A percentile compares a stretch with the other conserved stretches of the same genome.
These are phyloP conservation scores for Tapera naevia DNA, from an alignment of 2,797 vertebrate species.

Conservation along the genomic window DNA sequence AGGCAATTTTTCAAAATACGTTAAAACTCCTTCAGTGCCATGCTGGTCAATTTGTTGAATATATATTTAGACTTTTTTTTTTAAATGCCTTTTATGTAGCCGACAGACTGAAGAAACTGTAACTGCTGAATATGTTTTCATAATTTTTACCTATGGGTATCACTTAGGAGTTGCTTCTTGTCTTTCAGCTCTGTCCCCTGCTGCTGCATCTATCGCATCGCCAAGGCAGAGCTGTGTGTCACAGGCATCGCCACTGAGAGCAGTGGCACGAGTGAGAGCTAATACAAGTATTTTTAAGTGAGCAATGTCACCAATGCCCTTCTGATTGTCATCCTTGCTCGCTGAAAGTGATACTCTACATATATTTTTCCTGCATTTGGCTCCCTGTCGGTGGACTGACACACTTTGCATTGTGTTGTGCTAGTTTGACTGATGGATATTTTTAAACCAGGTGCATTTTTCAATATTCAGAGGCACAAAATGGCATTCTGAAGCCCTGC, in stretches of 20 bases:
- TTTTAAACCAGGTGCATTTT: conserved; percentile 22
- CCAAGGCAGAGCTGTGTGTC: not conserved
- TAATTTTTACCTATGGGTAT: conserved; percentile 54
- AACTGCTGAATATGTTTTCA: conserved; percentile 30
- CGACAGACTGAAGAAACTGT: conserved; percentile 25
- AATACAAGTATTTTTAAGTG: not conserved
- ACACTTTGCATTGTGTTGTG: not conserved
- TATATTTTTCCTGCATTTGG: not conserved
- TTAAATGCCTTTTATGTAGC: conserved; percentile 40
- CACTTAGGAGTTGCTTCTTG: not conserved
- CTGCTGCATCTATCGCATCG: not conserved
- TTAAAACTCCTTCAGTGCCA: conserved; percentile 67
- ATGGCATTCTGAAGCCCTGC: conserved; percentile 1
- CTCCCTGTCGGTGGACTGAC: not conserved
- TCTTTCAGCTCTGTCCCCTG: not conserved
- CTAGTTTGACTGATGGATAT: not conserved
- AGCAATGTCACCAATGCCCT: not conserved
- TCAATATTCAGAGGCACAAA: not conserved
- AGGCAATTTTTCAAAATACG: conserved; percentile 69
- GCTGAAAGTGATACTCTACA: not conserved
- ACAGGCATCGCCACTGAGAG: rapidly evolving
- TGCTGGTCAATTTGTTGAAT: conserved; percentile 70
- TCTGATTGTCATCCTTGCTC: not conserved
- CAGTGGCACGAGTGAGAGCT: not conserved
- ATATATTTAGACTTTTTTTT: conserved; percentile 64